A percentile compares a stretch with the other conserved stretches of the same genome.
phyloP scores from a whole-genome alignment of 2,113 vertebrate genomes.

The Propithecus coquereli region DNA sequence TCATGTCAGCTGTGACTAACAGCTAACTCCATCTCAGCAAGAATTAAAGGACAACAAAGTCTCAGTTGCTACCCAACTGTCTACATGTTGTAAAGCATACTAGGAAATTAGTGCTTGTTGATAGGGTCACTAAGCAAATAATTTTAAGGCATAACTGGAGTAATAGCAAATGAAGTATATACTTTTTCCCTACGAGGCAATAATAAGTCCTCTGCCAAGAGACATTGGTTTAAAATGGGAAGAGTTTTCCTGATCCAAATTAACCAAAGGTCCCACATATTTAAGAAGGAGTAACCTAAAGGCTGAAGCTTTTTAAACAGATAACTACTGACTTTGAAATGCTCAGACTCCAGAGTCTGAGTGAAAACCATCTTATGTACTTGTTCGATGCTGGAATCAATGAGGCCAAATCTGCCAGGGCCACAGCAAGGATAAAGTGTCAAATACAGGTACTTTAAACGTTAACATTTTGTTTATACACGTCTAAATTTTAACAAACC shows the following conservation, averaged over 20 bases:
- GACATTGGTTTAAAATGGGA: not conserved
- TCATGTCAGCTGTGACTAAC: not conserved
- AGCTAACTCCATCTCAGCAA: not conserved
- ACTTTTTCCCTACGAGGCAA: not conserved
- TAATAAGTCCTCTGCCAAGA: slow-evolving; percentile 24
- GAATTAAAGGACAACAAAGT: not conserved
- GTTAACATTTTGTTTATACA: slow-evolving; percentile 82
- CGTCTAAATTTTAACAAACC: slow-evolving; percentile 80
- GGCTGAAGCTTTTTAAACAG: not conserved
- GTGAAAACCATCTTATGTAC: not conserved
- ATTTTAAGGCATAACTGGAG: slow-evolving; percentile 52
- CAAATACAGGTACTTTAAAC: slow-evolving; percentile 81
- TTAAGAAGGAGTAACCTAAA: not conserved
- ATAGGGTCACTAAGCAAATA: not conserved
- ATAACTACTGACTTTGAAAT: not conserved
- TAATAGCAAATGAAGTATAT: not conserved
- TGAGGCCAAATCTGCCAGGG: slow-evolving; percentile 76
- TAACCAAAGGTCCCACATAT: not conserved
- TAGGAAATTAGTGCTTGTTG: not conserved
- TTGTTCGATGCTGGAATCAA: slow-evolving; percentile 13
- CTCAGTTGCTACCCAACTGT: not conserved
- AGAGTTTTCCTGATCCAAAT: not conserved
- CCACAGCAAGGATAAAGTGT: slow-evolving; percentile 80
- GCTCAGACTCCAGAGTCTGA: not conserved
- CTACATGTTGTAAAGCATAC: not conserved